A percentile compares a stretch with the other conserved stretches of the same genome.
These are phyloP conservation scores for Gadus chalcogrammus DNA, from an alignment of 2,113 vertebrate genomes.

Conservation along the genomic window DNA sequence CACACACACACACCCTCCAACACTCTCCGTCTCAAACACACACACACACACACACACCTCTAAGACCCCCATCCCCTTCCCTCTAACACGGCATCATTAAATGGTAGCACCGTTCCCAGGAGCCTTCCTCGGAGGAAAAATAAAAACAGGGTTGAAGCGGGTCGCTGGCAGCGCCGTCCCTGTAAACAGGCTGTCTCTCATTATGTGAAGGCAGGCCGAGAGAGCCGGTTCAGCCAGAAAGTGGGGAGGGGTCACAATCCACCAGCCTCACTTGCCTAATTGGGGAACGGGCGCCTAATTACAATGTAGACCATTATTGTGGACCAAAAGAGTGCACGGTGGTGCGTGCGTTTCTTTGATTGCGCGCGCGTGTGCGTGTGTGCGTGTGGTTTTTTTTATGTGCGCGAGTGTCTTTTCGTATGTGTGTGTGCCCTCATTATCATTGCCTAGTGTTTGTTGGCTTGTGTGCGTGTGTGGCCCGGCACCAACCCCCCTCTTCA, in stretches of 20 bases:
- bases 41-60: slow-evolving; percentile 11
- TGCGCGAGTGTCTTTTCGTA: no score
- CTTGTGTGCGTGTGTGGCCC: no score
- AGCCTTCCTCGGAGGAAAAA: slow-evolving; percentile 25
- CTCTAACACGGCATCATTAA: slow-evolving; percentile 48
- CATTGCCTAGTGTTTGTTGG: no score
- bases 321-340: not conserved
- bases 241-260: slow-evolving; percentile 63
- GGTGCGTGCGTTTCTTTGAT: not conserved
- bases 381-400: not conserved
- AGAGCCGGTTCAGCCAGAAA: slow-evolving; percentile 50
- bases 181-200: slow-evolving; percentile 62
- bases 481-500: no score
- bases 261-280: slow-evolving; percentile 61
- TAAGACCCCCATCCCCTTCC: slow-evolving; percentile 18
- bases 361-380: not conserved
- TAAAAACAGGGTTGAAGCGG: slow-evolving; percentile 40
- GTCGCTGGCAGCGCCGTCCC: slow-evolving; percentile 33
- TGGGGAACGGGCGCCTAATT: slow-evolving; percentile 65
- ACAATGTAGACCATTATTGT: slow-evolving; percentile 22
- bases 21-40: not conserved
- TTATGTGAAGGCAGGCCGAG: slow-evolving; percentile 47
- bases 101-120: slow-evolving; percentile 26
- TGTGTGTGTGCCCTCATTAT: no score
- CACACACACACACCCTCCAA: not conserved